Evolutionary conservation across 2,888 invertebrate species (phyloP), one percentile per base, ranked within the genome.

Genomic region (Barypeithes pellucidus): DNA sequence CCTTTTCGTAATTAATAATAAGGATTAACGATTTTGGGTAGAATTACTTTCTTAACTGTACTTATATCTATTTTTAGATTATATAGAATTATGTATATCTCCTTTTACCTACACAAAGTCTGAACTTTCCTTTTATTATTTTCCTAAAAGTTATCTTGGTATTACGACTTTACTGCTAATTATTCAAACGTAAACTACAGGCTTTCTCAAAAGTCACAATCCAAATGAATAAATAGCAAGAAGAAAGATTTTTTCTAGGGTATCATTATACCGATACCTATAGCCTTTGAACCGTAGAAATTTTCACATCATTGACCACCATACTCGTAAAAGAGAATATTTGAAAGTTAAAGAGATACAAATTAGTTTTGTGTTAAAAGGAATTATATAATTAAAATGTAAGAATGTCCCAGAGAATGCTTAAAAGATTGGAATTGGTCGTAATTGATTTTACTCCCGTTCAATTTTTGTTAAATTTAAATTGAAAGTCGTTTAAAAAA

Each of bases 291-390:
- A 50, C 50, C 24, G 50, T n/a, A 39, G 18, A 39, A 39, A 62
- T 69, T 69, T 62, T 52, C 69, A 62, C 62, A 36, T 41, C 69
- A 69, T 62, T 62, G 60, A 69, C 61, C 62, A n/a, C 43, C 41
- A 39, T 62, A 52, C 62, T 47, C 29, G 39, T 29, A 16, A 69
- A 60, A 41, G 4, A 50, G 22, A 22, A 16, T 16, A 7, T 7
- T n/a, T n/a, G n/a, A 16, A 16, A 16, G 14, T n/a, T 7, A 16
- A 16, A 16, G 12, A 43, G 14, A 16, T 5, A 43, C 43, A 43
- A 12, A n/a, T 2, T 16, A 16, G 7, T n/a, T 43, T 43, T 43
- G 3, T 43, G 14, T 16, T 14, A 16, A 43, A 43, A 43, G 14
- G 43, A 16, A 16, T 16, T 43, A 39, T 39, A 12, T n/a, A 39